Evolutionary conservation across 92 coral and sea anemone genomes (phyloP).

Genomic region (Muricea muricata): DNA sequence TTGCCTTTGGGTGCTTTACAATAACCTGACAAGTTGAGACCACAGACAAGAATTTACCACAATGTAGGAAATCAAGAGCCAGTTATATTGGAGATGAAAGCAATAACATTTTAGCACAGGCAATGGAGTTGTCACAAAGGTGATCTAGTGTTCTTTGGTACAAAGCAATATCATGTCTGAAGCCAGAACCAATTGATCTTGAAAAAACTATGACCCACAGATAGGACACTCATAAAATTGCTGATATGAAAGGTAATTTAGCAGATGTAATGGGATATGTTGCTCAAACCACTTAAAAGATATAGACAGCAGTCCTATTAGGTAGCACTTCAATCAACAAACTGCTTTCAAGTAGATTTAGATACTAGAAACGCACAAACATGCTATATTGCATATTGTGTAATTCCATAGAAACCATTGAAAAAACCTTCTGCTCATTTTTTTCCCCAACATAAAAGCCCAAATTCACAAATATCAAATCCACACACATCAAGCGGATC

Average conservation of each 20-base stretch:
- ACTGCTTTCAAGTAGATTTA: background rate
- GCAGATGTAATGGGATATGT: conserved; percentile 8
- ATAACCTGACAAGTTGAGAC: too few species aligned
- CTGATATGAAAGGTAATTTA: background rate
- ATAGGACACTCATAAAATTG: background rate
- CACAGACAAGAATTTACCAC: too few species aligned
- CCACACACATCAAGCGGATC: conserved; percentile 4
- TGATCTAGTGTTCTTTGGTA: background rate
- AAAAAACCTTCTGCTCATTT: background rate
- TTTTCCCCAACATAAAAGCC: background rate
- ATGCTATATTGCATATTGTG: background rate
- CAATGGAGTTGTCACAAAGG: background rate
- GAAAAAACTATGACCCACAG: background rate
- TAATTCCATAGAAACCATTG: background rate
- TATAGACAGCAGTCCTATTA: background rate
- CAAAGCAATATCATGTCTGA: background rate
- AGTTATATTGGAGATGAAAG: too few species aligned
- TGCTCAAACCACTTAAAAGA: conserved; percentile 17
- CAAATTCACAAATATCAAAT: background rate
- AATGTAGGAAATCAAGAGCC: too few species aligned
- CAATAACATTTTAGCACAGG: background rate
- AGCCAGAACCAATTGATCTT: background rate
- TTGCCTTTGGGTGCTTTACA: too few species aligned
- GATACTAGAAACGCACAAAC: background rate
- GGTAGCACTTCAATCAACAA: conserved; percentile 7